phyloP scores from a whole-genome alignment of 2,888 invertebrate species.

The Dasysyrphus albostriatus region DNA sequence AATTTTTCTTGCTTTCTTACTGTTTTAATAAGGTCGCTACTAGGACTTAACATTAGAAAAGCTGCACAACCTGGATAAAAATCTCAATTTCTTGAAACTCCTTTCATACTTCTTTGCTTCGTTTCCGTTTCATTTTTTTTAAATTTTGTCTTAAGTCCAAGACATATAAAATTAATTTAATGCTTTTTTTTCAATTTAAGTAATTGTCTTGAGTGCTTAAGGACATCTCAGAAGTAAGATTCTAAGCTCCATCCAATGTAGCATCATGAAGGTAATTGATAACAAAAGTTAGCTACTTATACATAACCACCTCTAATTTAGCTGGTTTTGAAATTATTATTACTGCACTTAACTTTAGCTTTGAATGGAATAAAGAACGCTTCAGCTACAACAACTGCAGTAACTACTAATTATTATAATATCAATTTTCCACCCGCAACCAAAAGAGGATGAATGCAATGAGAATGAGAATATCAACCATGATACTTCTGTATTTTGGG shows the following conservation, averaged over 20 bases:
- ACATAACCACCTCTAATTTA: neutral
- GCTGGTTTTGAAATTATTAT: neutral
- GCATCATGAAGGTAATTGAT: neutral
- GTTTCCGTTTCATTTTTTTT: no score
- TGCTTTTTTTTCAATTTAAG: no score
- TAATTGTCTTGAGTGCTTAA: neutral
- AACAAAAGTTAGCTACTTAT: no score
- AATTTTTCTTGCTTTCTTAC: no score
- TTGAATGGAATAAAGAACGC: constrained; percentile 16
- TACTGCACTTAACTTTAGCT: neutral
- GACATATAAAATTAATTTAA: no score
- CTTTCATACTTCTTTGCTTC: no score
- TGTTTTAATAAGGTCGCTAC: no score
- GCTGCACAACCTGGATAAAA: no score
- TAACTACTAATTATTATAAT: constrained; percentile 69
- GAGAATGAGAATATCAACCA: neutral
- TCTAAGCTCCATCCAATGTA: neutral
- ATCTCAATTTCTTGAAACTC: no score
- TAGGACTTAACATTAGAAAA: no score
- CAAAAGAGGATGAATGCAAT: constrained; percentile 18
- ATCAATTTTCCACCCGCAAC: constrained; percentile 55
- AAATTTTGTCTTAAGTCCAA: no score
- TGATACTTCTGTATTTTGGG: constrained; percentile 36
- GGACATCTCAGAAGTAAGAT: neutral
- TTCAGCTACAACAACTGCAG: constrained; percentile 55